Percentiles rank a stretch among this genome's conserved stretches.
Evolutionary conservation across 2,113 vertebrate genomes (phyloP).

Genomic region (Tachycineta bicolor): DNA sequence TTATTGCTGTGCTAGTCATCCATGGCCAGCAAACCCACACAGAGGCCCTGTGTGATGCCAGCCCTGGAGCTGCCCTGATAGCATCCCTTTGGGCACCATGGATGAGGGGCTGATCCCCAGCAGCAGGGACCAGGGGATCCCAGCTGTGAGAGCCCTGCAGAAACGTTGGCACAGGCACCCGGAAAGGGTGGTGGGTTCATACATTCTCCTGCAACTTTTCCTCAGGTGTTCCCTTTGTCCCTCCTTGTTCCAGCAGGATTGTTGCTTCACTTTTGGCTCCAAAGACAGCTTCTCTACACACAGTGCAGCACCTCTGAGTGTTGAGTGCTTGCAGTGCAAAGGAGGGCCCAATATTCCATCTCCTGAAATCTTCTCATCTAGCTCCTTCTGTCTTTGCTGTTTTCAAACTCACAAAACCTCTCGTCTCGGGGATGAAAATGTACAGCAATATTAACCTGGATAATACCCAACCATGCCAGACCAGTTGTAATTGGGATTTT

Average conservation of each 20-base stretch:
- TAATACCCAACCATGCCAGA: not conserved
- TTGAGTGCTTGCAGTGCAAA: not conserved
- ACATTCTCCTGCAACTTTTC: not conserved
- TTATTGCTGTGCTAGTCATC: not conserved
- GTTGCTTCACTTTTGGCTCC: not conserved
- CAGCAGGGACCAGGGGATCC: rapidly evolving
- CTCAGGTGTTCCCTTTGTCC: not conserved
- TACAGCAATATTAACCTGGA: not conserved
- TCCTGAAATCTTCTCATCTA: not conserved
- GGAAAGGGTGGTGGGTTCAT: rapidly evolving
- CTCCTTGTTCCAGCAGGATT: not conserved
- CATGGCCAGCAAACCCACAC: not conserved
- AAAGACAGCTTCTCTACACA: not conserved
- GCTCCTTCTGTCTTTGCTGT: not conserved
- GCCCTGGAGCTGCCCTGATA: not conserved
- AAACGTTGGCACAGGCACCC: rapidly evolving
- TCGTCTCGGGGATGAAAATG: not conserved
- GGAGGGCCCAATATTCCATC: not conserved
- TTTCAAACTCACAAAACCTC: not conserved
- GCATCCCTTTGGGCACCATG: rapidly evolving
- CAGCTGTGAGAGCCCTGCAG: not conserved
- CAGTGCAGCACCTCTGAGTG: rapidly evolving
- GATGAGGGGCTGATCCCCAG: not conserved
- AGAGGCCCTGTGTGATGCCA: not conserved
- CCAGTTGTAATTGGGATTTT: not conserved